phyloP scores from a whole-genome alignment of 2,888 invertebrate species.

The Ptilodon capucinus region DNA sequence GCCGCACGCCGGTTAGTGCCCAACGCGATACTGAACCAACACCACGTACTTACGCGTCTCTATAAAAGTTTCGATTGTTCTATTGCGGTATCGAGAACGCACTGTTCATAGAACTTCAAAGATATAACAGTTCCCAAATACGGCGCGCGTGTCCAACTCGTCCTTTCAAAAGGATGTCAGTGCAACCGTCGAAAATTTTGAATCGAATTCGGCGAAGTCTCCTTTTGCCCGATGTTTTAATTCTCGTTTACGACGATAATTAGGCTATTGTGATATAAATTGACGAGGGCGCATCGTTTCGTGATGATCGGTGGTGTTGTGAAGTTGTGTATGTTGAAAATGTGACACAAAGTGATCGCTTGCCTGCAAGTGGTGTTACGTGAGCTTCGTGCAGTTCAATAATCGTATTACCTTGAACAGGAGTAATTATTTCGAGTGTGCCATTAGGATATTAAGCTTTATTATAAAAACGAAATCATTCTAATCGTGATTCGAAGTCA shows the following conservation, averaged over 20 bases:
- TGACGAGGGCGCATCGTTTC: slow-evolving; percentile 14
- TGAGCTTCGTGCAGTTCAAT: slow-evolving; percentile 40
- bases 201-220: slow-evolving; percentile 67
- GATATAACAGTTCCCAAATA: slow-evolving; percentile 3
- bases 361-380: slow-evolving; percentile 38
- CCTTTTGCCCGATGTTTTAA: slow-evolving; percentile 69
- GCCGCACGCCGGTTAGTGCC: slow-evolving; percentile 57
- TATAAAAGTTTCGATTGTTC: slow-evolving; percentile 38
- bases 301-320: slow-evolving; percentile 12
- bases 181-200: slow-evolving; percentile 70
- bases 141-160: slow-evolving; percentile 10
- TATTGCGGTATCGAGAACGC: slow-evolving; percentile 30
- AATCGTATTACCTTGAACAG: slow-evolving; percentile 43
- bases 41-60: slow-evolving; percentile 38
- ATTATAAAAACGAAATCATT: slow-evolving; percentile 57
- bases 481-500: slow-evolving; percentile 67
- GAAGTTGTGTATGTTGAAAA: slow-evolving; percentile 49
- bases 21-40: slow-evolving; percentile 55
- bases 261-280: slow-evolving; percentile 41
- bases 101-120: slow-evolving; percentile 19
- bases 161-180: slow-evolving; percentile 65
- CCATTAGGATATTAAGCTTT: slow-evolving; percentile 67
- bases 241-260: slow-evolving; percentile 76
- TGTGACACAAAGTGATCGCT: slow-evolving; percentile 57
- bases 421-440: slow-evolving; percentile 47